Conservation (phyloP, 2,888 invertebrate genomes). For the Erannis defoliaria region DNA sequence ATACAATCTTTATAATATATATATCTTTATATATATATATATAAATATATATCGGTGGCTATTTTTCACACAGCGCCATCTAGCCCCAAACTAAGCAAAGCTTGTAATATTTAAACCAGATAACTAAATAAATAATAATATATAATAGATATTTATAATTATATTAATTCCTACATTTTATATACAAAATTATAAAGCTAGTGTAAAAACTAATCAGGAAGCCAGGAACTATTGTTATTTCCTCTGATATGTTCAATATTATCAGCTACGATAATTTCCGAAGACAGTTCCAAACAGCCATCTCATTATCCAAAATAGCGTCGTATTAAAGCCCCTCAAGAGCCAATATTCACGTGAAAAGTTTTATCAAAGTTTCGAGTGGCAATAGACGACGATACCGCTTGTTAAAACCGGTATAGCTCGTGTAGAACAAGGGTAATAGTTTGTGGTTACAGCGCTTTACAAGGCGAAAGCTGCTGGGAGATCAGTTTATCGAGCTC, state of each 20-base stretch:
- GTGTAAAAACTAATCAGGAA: too few relatives aligned
- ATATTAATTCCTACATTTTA: too few relatives aligned
- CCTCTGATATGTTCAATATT: not conserved
- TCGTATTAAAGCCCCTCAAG: conserved; percentile 2
- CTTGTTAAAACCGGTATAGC: conserved; percentile 9
- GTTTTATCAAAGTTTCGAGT: conserved; percentile 21
- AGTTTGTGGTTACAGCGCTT: conserved; percentile 13
- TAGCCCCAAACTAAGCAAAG: too few relatives aligned
- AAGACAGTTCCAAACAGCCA: conserved; percentile 8
- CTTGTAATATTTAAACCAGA: too few relatives aligned
- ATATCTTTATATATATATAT: too few relatives aligned
- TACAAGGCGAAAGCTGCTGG: conserved; percentile 5
- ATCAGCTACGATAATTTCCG: not conserved
- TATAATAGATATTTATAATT: too few relatives aligned
- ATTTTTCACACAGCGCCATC: too few relatives aligned
- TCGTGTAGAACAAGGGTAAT: conserved; percentile 13
- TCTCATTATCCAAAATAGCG: conserved; percentile 8
- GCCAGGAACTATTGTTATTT: too few relatives aligned
- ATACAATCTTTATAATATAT: too few relatives aligned
- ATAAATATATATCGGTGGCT: too few relatives aligned
- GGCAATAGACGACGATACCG: conserved; percentile 17
- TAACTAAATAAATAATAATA: too few relatives aligned
- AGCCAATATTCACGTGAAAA: conserved; percentile 24
- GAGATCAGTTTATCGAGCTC: not conserved
- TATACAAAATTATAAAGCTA: too few relatives aligned